Conservation (phyloP, 2,113 vertebrate genomes). For the Taxidea taxus region DNA sequence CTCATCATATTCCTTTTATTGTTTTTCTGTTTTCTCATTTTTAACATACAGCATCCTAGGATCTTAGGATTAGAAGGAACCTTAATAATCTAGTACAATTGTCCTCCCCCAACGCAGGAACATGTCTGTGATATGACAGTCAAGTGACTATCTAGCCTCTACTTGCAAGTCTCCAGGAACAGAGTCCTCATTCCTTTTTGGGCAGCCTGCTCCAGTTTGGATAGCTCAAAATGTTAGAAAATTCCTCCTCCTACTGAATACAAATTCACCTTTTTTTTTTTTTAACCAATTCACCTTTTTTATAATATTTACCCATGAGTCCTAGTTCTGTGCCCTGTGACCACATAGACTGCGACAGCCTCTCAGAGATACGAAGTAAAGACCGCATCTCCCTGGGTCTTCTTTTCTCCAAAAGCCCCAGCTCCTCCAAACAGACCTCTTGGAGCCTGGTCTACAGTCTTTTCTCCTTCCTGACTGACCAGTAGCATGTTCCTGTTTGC, state of each 20-base stretch:
- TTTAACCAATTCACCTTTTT: conserved; percentile 34
- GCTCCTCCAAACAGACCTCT: conserved; percentile 1
- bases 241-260: background rate
- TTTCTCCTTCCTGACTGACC: background rate
- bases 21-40: conserved; percentile 9
- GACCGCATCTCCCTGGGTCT: background rate
- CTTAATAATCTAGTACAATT: conserved; percentile 16
- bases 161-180: conserved; percentile 5
- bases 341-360: background rate
- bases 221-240: conserved; percentile 19
- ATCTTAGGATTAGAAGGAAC: conserved; percentile 6
- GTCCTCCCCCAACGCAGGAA: background rate
- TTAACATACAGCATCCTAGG: background rate
- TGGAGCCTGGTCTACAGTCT: conserved; percentile 14
- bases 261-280: conserved; percentile 32
- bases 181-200: conserved; percentile 23
- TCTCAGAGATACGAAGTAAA: conserved; percentile 29
- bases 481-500: conserved; percentile 42
- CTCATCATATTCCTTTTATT: background rate
- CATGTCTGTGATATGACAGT: background rate
- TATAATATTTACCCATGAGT: background rate
- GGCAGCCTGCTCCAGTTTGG: background rate
- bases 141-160: background rate
- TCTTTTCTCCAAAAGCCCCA: background rate
- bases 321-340: background rate